Evolutionary conservation across 2,797 vertebrate genomes (phyloP).

Genomic region (Myotis findleyi): DNA sequence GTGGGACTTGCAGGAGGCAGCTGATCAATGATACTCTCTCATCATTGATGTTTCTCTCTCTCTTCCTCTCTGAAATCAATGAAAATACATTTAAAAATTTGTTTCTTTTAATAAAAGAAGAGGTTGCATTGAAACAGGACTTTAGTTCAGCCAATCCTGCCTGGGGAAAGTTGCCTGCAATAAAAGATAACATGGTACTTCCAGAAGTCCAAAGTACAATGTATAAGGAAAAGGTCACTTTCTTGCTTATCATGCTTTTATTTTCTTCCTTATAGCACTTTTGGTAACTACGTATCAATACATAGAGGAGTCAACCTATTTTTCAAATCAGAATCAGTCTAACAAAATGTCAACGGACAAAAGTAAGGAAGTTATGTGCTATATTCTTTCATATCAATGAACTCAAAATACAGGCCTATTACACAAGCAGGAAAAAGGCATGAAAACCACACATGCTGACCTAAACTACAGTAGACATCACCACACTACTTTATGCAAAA

Average conservation of each 20-base stretch:
- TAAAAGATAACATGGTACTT: neutral
- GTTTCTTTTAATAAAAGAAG: neutral
- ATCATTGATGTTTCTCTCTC: too few relatives aligned
- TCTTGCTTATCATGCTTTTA: neutral
- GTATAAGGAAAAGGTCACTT: neutral
- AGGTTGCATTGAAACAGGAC: neutral
- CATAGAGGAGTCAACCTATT: neutral
- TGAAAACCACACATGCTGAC: neutral
- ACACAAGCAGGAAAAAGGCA: neutral
- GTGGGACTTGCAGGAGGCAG: too few relatives aligned
- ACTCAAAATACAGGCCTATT: neutral
- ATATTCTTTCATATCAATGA: constrained; percentile 22
- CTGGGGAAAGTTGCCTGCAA: neutral
- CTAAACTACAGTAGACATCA: neutral
- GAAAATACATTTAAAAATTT: too few relatives aligned
- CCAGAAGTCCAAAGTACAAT: constrained; percentile 58
- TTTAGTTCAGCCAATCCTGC: neutral
- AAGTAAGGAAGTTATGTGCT: constrained; percentile 10
- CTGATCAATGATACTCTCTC: too few relatives aligned
- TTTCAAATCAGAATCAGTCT: constrained; percentile 33
- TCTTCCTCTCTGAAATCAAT: too few relatives aligned
- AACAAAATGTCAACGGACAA: neutral
- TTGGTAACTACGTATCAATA: neutral
- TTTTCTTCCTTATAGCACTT: constrained; percentile 15
- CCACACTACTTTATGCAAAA: neutral